Conservation (phyloP, 2,113 vertebrate species). For the Sphyrna mokarran region DNA sequence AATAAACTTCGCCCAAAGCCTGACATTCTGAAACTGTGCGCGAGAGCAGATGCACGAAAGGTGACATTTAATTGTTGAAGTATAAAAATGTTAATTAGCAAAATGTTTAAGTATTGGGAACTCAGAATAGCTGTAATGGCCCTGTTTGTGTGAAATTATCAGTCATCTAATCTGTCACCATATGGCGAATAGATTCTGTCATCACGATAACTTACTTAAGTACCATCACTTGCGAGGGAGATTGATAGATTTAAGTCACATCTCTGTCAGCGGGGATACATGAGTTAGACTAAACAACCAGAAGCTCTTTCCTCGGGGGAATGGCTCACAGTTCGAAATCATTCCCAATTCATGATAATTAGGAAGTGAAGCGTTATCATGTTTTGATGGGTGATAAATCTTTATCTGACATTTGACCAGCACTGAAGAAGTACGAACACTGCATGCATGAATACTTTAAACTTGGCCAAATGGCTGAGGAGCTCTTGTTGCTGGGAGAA, state of each 20-base stretch:
- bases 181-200: constrained; percentile 15
- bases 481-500: not conserved
- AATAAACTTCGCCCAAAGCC: not conserved
- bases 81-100: not conserved
- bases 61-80: not conserved
- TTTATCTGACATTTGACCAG: not conserved
- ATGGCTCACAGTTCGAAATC: not conserved
- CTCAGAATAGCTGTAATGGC: not conserved
- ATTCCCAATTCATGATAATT: constrained; percentile 13
- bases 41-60: not conserved
- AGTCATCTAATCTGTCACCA: constrained; percentile 29
- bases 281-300: not conserved
- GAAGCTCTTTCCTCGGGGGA: not conserved
- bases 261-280: not conserved
- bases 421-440: not conserved
- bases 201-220: constrained; percentile 21
- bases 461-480: not conserved
- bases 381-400: constrained; percentile 17
- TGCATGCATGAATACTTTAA: not conserved
- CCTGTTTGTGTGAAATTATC: not conserved
- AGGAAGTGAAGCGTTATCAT: not conserved
- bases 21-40: not conserved
- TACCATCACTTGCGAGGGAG: not conserved
- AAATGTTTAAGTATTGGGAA: not conserved
- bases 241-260: not conserved